phyloP scores from a whole-genome alignment of 2,888 invertebrate genomes.

The Epinotia demarniana region DNA sequence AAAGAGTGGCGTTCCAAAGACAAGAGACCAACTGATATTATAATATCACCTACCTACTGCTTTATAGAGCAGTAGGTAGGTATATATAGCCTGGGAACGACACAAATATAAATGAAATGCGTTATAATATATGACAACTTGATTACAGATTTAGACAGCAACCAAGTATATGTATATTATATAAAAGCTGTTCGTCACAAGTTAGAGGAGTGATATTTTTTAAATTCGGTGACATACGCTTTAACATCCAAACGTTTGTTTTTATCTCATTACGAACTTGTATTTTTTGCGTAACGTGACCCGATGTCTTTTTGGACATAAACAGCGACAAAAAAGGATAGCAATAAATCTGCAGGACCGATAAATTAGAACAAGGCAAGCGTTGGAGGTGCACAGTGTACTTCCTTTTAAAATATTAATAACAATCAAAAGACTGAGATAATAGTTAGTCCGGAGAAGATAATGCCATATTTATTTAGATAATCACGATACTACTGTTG shows the following conservation, averaged over 20 bases:
- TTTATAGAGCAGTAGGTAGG: too few species aligned
- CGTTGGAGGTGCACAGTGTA: conserved; percentile 49
- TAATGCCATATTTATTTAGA: too few species aligned
- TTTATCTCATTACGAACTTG: conserved; percentile 32
- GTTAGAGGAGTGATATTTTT: background rate
- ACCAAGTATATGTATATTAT: background rate
- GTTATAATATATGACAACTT: too few species aligned
- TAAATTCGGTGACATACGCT: conserved; percentile 8
- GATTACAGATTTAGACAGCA: background rate
- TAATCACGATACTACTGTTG: too few species aligned
- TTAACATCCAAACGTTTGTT: conserved; percentile 26
- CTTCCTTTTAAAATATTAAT: background rate
- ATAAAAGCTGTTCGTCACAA: background rate
- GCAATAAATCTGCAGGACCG: conserved; percentile 71
- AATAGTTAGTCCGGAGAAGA: too few species aligned
- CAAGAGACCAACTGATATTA: background rate
- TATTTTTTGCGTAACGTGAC: conserved; percentile 70
- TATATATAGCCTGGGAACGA: too few species aligned
- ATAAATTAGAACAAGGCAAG: conserved; percentile 51
- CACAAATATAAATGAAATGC: too few species aligned
- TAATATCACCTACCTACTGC: too few species aligned
- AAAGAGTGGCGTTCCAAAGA: background rate
- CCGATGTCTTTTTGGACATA: conserved; percentile 69
- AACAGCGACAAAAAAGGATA: conserved; percentile 63
- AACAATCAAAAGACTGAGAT: too few species aligned